phyloP scores from a whole-genome alignment of 2,888 invertebrate species.

The Drosophila prostipennis region DNA sequence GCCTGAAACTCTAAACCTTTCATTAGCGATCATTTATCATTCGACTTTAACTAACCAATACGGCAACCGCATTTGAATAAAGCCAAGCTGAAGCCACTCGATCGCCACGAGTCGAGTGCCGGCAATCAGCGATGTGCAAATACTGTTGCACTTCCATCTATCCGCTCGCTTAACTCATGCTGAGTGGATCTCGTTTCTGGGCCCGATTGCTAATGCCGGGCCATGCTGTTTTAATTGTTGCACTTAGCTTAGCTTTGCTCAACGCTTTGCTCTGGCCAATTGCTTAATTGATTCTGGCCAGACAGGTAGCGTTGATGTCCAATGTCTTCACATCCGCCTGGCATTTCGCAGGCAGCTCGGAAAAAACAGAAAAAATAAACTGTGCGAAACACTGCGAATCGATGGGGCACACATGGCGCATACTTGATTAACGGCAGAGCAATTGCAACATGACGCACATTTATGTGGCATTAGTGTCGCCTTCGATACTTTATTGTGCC shows the following conservation, averaged over 20 bases:
- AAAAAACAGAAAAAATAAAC: too few species aligned
- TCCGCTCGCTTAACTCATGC: slow-evolving; percentile 23
- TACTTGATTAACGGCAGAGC: slow-evolving; percentile 58
- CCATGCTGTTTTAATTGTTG: slow-evolving; percentile 54
- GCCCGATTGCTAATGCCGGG: slow-evolving; percentile 40
- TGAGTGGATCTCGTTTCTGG: slow-evolving; percentile 42
- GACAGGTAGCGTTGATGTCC: slow-evolving; percentile 27
- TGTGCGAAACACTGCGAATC: slow-evolving; percentile 39
- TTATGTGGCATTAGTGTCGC: slow-evolving; percentile 66
- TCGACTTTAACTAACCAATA: background rate
- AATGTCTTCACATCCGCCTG: slow-evolving; percentile 66
- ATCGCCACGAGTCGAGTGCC: slow-evolving; percentile 14
- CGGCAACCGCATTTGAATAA: slow-evolving; percentile 2
- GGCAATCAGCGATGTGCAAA: slow-evolving; percentile 14
- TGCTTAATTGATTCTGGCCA: slow-evolving; percentile 58
- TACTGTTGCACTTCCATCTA: slow-evolving; percentile 12
- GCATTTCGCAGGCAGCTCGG: slow-evolving; percentile 36
- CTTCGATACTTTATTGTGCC: slow-evolving; percentile 55
- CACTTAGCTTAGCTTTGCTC: slow-evolving; percentile 47
- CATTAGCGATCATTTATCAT: slow-evolving; percentile 37
- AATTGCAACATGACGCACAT: slow-evolving; percentile 67
- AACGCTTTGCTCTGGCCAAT: slow-evolving; percentile 44
- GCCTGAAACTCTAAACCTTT: slow-evolving; percentile 10
- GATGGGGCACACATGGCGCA: slow-evolving; percentile 61
- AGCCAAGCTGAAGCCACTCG: slow-evolving; percentile 19